A percentile compares a stretch with the other conserved stretches of the same genome.
These are phyloP conservation scores for Sternotherus odoratus DNA, from an alignment of 2,797 vertebrate species.

Conservation along the genomic window DNA sequence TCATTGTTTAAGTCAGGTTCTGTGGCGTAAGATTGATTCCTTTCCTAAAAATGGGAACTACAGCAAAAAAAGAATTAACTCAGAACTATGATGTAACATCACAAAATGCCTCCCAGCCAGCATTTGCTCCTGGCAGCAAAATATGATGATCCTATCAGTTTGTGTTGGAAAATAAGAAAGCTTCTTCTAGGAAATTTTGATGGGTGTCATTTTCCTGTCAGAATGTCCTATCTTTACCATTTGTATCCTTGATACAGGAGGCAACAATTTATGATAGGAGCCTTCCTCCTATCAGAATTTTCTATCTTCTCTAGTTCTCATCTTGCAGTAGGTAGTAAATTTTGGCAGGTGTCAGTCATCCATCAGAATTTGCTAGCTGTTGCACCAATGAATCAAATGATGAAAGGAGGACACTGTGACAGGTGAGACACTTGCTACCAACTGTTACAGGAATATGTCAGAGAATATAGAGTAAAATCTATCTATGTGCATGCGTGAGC, in stretches of 20 bases:
- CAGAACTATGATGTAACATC: background rate
- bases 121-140: slow-evolving; percentile 33
- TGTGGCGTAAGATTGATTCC: background rate
- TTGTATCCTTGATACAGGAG: slow-evolving; percentile 4
- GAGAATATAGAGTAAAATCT: background rate
- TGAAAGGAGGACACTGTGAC: slow-evolving; percentile 46
- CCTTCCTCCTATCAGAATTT: background rate
- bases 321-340: background rate
- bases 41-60: slow-evolving; percentile 23
- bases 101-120: slow-evolving; percentile 23
- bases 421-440: background rate
- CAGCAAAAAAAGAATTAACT: background rate
- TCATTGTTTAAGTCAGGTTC: background rate
- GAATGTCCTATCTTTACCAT: slow-evolving; percentile 18
- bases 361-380: slow-evolving; percentile 7
- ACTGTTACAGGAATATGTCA: background rate
- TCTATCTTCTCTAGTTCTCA: background rate
- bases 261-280: background rate
- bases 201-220: slow-evolving; percentile 5
- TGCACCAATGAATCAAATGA: background rate
- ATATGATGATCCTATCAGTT: background rate
- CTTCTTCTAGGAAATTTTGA: background rate
- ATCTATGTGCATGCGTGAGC: accelerated
- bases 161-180: slow-evolving; percentile 1
- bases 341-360: slow-evolving; percentile 63